Evolutionary conservation across 2,113 vertebrate genomes (phyloP), one percentile per base, ranked within the genome.

Genomic region (Bambusicola thoracicus): DNA sequence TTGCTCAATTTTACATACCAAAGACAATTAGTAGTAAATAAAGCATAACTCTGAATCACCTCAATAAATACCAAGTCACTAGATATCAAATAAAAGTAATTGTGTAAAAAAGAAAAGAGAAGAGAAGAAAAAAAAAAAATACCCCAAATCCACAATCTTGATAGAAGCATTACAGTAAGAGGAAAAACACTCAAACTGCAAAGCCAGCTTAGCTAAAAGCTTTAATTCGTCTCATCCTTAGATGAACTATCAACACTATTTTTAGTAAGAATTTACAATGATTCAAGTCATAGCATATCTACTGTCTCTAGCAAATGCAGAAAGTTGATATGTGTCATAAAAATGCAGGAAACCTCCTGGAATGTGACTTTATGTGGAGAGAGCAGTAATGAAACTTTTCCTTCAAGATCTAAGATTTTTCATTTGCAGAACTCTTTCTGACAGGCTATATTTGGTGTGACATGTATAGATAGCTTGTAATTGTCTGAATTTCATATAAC

Each of bases 21-120:
- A 2, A 3, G 79, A 38, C 62, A 79, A 92, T 70, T 43, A 87
- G 25, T 43, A 84, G 75, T 70, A 95, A 92, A 83, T 58, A 77
- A 95, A 88, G 62, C 73, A 85, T 49, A 81, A 70, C 74, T 63
- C 41, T 83, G 65, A 89, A 72, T 89, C 65, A 63, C 22, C 22
- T 78, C 46, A 86, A 67, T 8, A 72, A 43, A 53, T 74, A 41
- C 51, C 46, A 62, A 73, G 29, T 56, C 73, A 61, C 41, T 81
- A 88, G 25, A 25, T 6, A 86, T 21, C 21, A 80, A 85, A 92
- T 15, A 82, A 32, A 15, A 48, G 22, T 59, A 43, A 61, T 4
- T 19, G 44, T 44, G 12, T 13, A 41, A 44, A 18, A 44, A 18
- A 15, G 9, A 44, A 44, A 44, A 18, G 9, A 44, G 8, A 19